A percentile compares a stretch with the other conserved stretches of the same genome.
Conservation (phyloP, 2,888 invertebrate genomes). For the Orthonychiurus folsomi region DNA sequence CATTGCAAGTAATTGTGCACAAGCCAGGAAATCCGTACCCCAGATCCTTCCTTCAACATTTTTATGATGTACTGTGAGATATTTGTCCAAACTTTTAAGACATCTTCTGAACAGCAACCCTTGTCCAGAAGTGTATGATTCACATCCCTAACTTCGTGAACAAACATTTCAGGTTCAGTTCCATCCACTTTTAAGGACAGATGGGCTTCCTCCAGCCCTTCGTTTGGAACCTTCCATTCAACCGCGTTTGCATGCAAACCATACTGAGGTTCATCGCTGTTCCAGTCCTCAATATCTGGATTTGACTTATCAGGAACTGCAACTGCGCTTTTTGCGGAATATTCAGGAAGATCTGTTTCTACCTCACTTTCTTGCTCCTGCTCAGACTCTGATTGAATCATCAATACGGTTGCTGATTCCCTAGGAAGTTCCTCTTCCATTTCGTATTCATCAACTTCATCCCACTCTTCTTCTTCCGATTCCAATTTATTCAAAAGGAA, state of each 20-base stretch:
- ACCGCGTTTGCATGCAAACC: no score
- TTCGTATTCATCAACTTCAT: no score
- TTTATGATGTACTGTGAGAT: conserved; percentile 26
- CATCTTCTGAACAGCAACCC: conserved; percentile 14
- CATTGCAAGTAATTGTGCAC: conserved; percentile 22
- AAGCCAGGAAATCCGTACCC: conserved; percentile 31
- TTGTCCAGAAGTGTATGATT: conserved; percentile 2
- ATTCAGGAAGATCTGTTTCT: no score
- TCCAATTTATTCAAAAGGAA: no score
- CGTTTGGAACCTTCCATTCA: neutral
- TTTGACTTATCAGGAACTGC: no score
- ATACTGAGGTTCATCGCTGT: no score
- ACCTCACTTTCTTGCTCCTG: no score
- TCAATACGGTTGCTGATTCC: no score
- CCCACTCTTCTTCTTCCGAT: no score
- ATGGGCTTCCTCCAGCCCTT: neutral
- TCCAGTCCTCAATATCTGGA: neutral
- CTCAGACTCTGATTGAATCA: no score
- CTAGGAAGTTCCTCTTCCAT: no score
- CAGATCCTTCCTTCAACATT: conserved; percentile 27
- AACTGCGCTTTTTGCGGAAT: no score
- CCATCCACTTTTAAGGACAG: neutral
- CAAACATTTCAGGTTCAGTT: neutral
- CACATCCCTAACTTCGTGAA: neutral
- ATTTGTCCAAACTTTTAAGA: conserved; percentile 30